Evolutionary conservation across 2,888 invertebrate genomes (phyloP).

Genomic region (Tenthredo amoena): DNA sequence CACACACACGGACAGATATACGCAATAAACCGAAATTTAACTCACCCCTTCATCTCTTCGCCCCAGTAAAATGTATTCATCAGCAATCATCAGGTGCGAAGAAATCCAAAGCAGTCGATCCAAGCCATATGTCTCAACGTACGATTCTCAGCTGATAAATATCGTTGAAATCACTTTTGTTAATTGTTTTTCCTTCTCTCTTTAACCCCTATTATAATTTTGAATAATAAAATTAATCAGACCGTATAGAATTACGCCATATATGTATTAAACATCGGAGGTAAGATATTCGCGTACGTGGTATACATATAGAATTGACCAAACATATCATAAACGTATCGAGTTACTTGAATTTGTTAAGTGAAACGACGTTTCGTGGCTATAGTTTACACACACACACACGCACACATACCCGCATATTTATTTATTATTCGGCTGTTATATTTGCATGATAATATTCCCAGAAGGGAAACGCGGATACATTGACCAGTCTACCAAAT

Average conservation of each 20-base stretch:
- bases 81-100: background rate
- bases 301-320: background rate
- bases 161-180: background rate
- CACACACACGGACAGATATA: background rate
- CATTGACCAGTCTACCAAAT: background rate
- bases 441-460: constrained; percentile 44
- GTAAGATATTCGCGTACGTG: background rate
- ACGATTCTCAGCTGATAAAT: background rate
- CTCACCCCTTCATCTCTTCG: background rate
- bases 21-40: background rate
- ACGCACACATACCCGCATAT: background rate
- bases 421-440: background rate
- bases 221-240: background rate
- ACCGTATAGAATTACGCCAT: background rate
- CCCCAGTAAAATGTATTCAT: background rate
- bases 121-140: background rate
- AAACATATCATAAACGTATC: constrained; percentile 2
- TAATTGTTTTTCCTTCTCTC: background rate
- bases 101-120: background rate
- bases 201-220: background rate
- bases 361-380: background rate
- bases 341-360: background rate
- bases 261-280: background rate
- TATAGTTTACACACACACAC: background rate
- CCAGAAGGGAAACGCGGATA: constrained; percentile 14